Evolutionary conservation across 2,888 invertebrate species (phyloP), one percentile per base, ranked within the genome.

Genomic region (Mystacides longicornis): DNA sequence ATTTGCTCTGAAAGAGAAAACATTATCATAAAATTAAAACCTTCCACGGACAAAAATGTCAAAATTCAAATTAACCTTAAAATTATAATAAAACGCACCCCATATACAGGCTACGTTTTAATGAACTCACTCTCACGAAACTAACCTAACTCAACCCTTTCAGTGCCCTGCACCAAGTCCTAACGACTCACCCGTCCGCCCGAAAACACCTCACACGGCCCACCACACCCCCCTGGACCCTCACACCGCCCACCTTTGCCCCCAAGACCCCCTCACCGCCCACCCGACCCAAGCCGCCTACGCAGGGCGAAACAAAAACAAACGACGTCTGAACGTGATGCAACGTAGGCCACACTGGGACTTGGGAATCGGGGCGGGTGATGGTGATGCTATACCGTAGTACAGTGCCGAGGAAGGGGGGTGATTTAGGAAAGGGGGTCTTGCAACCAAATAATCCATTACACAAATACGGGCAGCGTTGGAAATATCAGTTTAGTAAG

Each of bases 271-370:
- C 16, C 5, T 43, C 16, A 43, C 7, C 5, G 20, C 48, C 37
- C 50, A 18, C 20, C 42, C 23, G 19, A 31, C 46, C 33, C 43
- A 50, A 27, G 48, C 52, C 56, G 54, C 52, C 58, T 59, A 59
- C 59, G 59, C 59, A 59, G 59, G 58, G 52, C 57, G 59, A 59
- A 59, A 59, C 59, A 59, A 57, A 60, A 60, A 60, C 57, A 57
- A 60, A 60, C 57, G 60, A 54, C 60, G 60, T 53, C 55, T 51
- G 55, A 53, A 57, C 60, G 60, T 60, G 60, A 60, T 60, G 60
- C 60, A 60, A 60, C 60, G 55, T 60, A 60, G 60, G 60, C 60
- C 60, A 60, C 57, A 60, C 60, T 59, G 59, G 59, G 52, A 49
- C 55, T 51, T 33, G 18, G 49, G 56, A 19, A n/a, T 51, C 20